phyloP scores from a whole-genome alignment of 2,888 invertebrate genomes.

The Nemotelus nigrinus region DNA sequence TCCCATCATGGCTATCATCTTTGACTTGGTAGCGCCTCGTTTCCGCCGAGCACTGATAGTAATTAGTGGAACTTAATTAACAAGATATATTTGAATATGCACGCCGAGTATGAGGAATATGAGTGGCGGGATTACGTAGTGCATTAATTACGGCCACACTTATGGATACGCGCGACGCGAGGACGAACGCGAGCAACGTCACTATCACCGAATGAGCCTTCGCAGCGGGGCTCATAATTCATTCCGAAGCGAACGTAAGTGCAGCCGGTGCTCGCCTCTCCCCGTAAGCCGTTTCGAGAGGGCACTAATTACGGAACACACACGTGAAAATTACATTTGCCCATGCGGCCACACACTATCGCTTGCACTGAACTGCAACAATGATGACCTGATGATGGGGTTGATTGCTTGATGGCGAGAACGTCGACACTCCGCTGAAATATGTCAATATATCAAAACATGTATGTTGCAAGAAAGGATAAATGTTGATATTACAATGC shows the following conservation, averaged over 20 bases:
- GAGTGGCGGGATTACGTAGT: neutral
- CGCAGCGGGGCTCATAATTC: slow-evolving; percentile 20
- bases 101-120: neutral
- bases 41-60: slow-evolving; percentile 7
- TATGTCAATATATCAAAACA: slow-evolving; percentile 25
- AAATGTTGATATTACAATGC: too few relatives aligned
- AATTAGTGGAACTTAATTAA: slow-evolving; percentile 27
- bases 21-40: neutral
- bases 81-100: slow-evolving; percentile 7
- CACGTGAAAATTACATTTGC: slow-evolving; percentile 12
- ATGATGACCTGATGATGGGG: neutral
- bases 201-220: slow-evolving; percentile 1
- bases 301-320: slow-evolving; percentile 14
- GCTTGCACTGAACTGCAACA: neutral
- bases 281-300: neutral
- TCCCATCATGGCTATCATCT: neutral
- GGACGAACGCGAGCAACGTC: neutral
- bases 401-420: neutral
- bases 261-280: neutral
- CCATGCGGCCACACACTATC: slow-evolving; percentile 14
- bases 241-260: neutral
- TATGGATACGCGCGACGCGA: neutral
- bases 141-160: slow-evolving; percentile 27
- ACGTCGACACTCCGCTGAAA: slow-evolving; percentile 12
- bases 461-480: neutral